phyloP scores from a whole-genome alignment of 2,113 vertebrate genomes.

The Mesocricetus auratus region DNA sequence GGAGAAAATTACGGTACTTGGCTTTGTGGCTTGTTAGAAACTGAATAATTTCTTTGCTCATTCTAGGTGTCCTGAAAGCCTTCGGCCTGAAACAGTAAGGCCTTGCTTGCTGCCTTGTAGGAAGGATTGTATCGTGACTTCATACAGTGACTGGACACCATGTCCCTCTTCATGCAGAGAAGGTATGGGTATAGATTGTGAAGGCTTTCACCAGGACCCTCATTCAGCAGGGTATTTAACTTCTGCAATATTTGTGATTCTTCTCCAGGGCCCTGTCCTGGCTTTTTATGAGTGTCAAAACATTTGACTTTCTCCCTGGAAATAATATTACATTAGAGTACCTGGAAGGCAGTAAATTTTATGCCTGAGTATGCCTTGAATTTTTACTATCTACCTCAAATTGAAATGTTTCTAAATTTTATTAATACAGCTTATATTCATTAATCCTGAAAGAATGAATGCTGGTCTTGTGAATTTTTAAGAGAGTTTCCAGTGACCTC shows the following conservation, averaged over 20 bases:
- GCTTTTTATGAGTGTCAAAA: neutral
- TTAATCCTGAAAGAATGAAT: neutral
- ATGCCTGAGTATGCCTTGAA: constrained; percentile 3
- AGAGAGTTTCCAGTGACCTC: neutral
- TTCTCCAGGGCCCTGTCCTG: neutral
- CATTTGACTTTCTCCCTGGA: neutral
- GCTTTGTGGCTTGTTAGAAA: neutral
- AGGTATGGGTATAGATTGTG: constrained; percentile 86
- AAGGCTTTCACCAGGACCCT: neutral
- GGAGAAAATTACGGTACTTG: neutral
- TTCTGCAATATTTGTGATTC: neutral
- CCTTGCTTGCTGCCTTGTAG: constrained; percentile 95
- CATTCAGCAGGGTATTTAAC: neutral
- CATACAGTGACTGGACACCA: constrained; percentile 94
- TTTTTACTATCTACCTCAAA: neutral
- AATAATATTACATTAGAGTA: neutral
- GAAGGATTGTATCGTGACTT: constrained; percentile 95
- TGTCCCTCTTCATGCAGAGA: constrained; percentile 93
- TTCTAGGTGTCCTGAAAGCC: constrained; percentile 94
- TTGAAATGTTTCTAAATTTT: neutral
- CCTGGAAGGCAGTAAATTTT: neutral
- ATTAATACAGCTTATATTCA: constrained; percentile 21
- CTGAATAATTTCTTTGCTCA: neutral
- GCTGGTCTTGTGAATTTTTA: neutral
- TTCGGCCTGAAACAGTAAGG: constrained; percentile 94